phyloP scores from a whole-genome alignment of 2,797 vertebrate species.

The Pygocentrus nattereri region DNA sequence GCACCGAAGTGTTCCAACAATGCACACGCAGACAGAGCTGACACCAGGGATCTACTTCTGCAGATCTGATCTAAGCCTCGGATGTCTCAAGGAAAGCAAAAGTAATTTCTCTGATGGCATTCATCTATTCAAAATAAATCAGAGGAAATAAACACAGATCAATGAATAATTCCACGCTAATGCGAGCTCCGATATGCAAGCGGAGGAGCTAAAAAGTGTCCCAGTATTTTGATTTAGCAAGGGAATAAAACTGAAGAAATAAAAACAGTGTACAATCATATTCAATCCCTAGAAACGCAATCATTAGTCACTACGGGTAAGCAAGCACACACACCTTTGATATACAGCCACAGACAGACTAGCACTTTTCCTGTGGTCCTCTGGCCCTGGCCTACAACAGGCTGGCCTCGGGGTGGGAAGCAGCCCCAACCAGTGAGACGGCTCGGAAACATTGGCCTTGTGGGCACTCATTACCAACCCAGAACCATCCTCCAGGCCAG shows the following conservation, averaged over 20 bases:
- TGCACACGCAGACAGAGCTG: constrained; percentile 17
- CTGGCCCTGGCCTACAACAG: constrained; percentile 38
- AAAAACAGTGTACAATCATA: not conserved
- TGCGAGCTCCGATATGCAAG: constrained; percentile 39
- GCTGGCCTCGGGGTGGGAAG: constrained; percentile 40
- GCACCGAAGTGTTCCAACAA: not conserved
- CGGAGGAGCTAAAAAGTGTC: not conserved
- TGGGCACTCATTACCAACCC: constrained; percentile 35
- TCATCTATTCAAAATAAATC: constrained; percentile 52
- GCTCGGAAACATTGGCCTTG: constrained; percentile 34
- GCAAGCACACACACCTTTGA: constrained; percentile 25
- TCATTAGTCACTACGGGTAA: constrained; percentile 38
- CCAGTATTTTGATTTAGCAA: constrained; percentile 28
- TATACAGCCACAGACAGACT: constrained; percentile 14
- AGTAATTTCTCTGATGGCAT: constrained; percentile 49
- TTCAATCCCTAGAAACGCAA: not conserved
- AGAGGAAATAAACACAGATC: constrained; percentile 51
- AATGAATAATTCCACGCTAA: constrained; percentile 54
- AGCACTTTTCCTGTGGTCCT: constrained; percentile 29
- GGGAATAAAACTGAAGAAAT: constrained; percentile 5
- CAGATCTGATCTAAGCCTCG: constrained; percentile 34
- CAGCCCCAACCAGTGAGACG: constrained; percentile 15
- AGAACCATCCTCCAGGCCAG: constrained; percentile 45
- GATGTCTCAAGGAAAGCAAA: constrained; percentile 24
- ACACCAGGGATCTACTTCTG: constrained; percentile 18